Evolutionary conservation across 2,113 vertebrate genomes (phyloP).

Genomic region (Anser cygnoides): DNA sequence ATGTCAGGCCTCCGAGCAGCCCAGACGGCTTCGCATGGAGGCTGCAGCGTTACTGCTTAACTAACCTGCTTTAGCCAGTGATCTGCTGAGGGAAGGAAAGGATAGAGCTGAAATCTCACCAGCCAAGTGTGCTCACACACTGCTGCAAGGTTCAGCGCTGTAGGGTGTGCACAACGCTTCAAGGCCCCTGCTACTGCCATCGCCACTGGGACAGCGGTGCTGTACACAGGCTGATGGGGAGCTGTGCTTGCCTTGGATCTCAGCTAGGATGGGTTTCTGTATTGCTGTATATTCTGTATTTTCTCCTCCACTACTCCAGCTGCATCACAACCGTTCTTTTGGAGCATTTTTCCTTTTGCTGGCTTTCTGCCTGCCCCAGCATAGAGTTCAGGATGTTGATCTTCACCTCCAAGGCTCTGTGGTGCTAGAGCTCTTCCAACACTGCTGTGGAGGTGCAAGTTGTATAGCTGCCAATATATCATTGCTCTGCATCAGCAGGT

Average conservation of each 20-base stretch:
- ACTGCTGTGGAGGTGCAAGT: neutral
- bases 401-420: neutral
- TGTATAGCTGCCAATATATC: neutral
- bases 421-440: neutral
- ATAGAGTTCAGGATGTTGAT: neutral
- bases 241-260: neutral
- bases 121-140: rapidly evolving
- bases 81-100: neutral
- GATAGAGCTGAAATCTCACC: neutral
- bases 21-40: rapidly evolving
- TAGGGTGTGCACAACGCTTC: neutral
- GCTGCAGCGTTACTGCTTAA: neutral
- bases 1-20: neutral
- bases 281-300: no score
- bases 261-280: neutral
- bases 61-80: rapidly evolving
- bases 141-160: neutral
- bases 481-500: neutral
- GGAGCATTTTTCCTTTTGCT: neutral
- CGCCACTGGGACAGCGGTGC: neutral
- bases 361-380: neutral
- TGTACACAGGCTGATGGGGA: no score
- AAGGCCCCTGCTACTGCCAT: rapidly evolving
- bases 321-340: neutral
- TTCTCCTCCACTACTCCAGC: neutral